Conservation (phyloP, 2,888 invertebrate genomes). For the Plutella xylostella region DNA sequence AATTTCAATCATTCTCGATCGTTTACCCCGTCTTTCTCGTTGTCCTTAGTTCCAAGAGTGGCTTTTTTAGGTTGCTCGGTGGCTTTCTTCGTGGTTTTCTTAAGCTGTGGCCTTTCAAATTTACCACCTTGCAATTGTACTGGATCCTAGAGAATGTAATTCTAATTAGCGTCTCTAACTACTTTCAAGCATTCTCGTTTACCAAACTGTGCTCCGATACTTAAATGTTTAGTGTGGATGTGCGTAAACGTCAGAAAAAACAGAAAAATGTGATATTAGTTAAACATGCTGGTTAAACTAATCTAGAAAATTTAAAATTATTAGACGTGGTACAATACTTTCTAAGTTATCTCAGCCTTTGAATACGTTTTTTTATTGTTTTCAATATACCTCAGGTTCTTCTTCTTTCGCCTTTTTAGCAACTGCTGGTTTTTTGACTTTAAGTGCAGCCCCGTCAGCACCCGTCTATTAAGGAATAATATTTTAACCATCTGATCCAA, state of each 20-base stretch:
- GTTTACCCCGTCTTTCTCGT: too few species aligned
- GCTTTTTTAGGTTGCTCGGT: conserved; percentile 49
- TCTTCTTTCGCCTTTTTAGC: conserved; percentile 46
- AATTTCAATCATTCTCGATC: too few species aligned
- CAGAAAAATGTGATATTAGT: conserved; percentile 23
- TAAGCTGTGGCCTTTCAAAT: conserved; percentile 60
- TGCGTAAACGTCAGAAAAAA: conserved; percentile 15
- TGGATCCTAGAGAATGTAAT: conserved; percentile 53
- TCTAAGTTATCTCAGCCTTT: conserved; percentile 46
- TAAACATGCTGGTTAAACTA: not conserved
- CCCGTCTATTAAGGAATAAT: conserved; percentile 42
- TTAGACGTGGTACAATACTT: conserved; percentile 28
- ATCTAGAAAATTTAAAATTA: conserved; percentile 16
- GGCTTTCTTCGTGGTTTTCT: conserved; percentile 55
- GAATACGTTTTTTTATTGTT: conserved; percentile 12
- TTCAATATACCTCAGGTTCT: conserved; percentile 42
- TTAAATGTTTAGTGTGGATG: conserved; percentile 41
- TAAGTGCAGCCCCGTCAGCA: conserved; percentile 55
- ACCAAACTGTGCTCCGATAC: not conserved
- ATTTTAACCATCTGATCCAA: not conserved
- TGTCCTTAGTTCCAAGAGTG: conserved; percentile 30
- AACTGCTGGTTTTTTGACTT: conserved; percentile 60
- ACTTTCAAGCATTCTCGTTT: not conserved
- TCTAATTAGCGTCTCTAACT: conserved; percentile 24
- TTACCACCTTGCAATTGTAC: conserved; percentile 56